Evolutionary conservation across 2,113 vertebrate species (phyloP), one percentile per base, ranked within the genome.

Genomic region (Leptosomus discolor): DNA sequence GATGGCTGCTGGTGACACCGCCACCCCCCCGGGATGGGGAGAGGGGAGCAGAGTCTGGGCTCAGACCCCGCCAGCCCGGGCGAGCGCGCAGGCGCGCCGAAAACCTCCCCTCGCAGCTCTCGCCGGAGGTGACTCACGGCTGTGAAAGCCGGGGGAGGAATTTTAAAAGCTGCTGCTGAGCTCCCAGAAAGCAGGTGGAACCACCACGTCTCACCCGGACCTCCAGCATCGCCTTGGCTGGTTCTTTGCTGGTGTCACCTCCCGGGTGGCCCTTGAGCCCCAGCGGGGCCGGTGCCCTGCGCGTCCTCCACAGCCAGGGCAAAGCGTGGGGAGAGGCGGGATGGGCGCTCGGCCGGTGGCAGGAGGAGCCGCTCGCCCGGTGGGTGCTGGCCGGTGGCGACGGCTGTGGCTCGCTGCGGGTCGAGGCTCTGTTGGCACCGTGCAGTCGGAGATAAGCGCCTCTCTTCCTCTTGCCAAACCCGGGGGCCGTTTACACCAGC

Each of bases 351-450:
- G 88, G 68, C 63, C 5, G 34, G 57, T 4, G 60, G 51, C 41
- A 64, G 61, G 37, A 69, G 63, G 9, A 65, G 67, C 22, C 1
- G 3, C 6, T 41, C 0, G 3, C 19, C 7, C 15, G 0, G 10
- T 8, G 73, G 68, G 54, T 27, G 53, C 50, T 51, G 85, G 37
- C 29, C 3, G 14, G 30, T 4, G 45, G 24, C 37, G n/a, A 12
- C 0, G 12, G 88, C 50, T 0, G 0, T 1, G 6, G 82, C 67
- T 43, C 3, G 1, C 58, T 30, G 73, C 1, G 0, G 30, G 17
- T 18, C 2, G 4, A 53, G 82, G 51, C 67, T 79, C 46, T 0
- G 0, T 19, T 18, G 5, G 16, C 0, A 0, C 70, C 0, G 0
- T 0, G 24, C 75, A 14, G 3, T 8, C 2, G 0, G 27, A 51